Base-by-base conservation (phyloP, 2,888 invertebrate species). In the Drosophila subquinaria region DNA sequence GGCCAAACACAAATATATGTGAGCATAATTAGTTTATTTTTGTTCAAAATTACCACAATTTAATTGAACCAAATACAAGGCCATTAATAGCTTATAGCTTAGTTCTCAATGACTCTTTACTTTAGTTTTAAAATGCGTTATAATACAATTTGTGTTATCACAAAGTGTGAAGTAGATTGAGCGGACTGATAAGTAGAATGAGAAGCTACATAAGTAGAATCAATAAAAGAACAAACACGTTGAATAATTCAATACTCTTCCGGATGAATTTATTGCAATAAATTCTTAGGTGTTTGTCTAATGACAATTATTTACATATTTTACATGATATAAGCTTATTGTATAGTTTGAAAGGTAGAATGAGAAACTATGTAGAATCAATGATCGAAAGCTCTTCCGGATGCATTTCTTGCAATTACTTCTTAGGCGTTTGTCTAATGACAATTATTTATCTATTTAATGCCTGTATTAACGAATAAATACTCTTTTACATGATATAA, bases 1-100 rank as follows among this genome's bases (percentile, higher is more conserved):
- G 23, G 45, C 50, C 40, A 57, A 64, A 47, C 45, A 59, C 9
- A 51, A 66, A 43, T 53, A 45, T 51, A 69, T 59, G 36, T 33
- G 4, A 43, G 52, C 43, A 43, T 50, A 71, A 55, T 64, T 69
- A 36, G 38, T 45, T 53, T 30, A 35, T 36, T 64, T 30, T n/a
- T 4, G 13, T 20, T 51, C 3, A 20, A 23, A 53, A 52, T 36
- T 35, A 42, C 23, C 52, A 53, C 50, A 45, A 60, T 52, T 65
- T 35, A 45, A 77, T 65, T 53, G 4, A 27, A 40, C 17, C 13
- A 11, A 27, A 43, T 51, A 5, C 4, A 5, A 27, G n/a, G 10
- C 27, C 30, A 4, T 47, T 13, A 23, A 27, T 15, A n/a, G n/a
- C n/a, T 23, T n/a, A 23, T 20, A 27, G 13, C n/a, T 10, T 42